Conservation (phyloP, 2,888 invertebrate genomes). For the Drosophila borealis region DNA sequence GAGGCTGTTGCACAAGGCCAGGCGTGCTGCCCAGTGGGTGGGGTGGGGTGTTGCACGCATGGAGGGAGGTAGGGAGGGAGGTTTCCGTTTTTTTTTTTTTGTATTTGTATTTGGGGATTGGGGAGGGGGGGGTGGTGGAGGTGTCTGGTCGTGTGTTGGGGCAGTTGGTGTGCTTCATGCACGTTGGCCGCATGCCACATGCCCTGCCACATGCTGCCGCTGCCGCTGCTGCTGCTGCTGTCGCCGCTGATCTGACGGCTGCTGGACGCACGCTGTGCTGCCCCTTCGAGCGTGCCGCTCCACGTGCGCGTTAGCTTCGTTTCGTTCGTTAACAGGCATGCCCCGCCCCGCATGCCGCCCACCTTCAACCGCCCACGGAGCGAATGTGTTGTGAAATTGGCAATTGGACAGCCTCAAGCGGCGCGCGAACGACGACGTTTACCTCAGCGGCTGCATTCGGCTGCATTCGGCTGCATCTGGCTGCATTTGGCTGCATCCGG, state of each 20-base stretch:
- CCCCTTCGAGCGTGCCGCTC: background rate
- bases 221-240: slow-evolving; percentile 17
- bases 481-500: background rate
- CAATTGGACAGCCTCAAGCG: slow-evolving; percentile 29
- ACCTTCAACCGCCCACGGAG: slow-evolving; percentile 11
- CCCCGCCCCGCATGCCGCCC: background rate
- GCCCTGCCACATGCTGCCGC: slow-evolving; percentile 12
- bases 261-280: slow-evolving; percentile 53
- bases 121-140: background rate
- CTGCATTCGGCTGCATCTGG: background rate
- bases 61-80: background rate
- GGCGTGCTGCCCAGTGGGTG: background rate
- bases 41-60: background rate
- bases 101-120: too few species aligned
- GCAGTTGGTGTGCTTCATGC: background rate
- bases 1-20: slow-evolving; percentile 57
- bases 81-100: background rate
- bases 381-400: slow-evolving; percentile 24
- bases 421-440: slow-evolving; percentile 9
- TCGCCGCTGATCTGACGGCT: slow-evolving; percentile 14
- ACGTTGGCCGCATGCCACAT: slow-evolving; percentile 22
- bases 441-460: background rate
- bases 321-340: slow-evolving; percentile 26
- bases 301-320: slow-evolving; percentile 61
- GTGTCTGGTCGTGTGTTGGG: background rate